Evolutionary conservation across 2,888 invertebrate species (phyloP).

Genomic region (Campoplex capitator): DNA sequence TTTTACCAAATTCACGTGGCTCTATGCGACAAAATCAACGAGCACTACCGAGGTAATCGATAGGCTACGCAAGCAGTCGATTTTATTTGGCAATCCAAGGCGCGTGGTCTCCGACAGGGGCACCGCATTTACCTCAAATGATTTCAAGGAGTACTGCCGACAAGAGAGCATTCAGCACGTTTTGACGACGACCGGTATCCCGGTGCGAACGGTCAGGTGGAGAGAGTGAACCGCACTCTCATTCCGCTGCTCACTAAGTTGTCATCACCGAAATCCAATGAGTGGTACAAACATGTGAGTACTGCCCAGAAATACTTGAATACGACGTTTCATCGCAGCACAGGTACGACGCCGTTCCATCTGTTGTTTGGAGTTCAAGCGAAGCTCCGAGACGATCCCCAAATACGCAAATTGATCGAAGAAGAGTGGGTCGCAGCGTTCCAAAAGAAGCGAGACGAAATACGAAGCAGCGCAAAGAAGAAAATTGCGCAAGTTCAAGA

Average conservation of each 20-base stretch:
- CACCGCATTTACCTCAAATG: conserved; percentile 79
- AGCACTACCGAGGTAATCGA: conserved; percentile 75
- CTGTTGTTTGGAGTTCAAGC: too few species aligned
- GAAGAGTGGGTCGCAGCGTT: neutral
- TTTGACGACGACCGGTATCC: conserved; percentile 73
- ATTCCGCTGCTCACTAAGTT: too few species aligned
- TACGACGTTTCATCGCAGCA: too few species aligned
- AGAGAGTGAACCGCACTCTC: too few species aligned
- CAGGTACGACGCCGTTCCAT: too few species aligned
- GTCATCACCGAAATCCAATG: too few species aligned
- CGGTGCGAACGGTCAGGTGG: neutral
- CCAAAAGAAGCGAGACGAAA: neutral
- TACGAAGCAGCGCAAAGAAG: too few species aligned
- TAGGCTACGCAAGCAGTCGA: conserved; percentile 76
- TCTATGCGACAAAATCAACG: conserved; percentile 75
- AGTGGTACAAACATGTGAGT: too few species aligned
- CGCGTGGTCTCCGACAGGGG: conserved; percentile 80
- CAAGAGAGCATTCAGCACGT: conserved; percentile 59
- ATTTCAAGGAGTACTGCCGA: conserved; percentile 77
- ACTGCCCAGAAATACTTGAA: too few species aligned
- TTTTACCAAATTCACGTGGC: conserved; percentile 71
- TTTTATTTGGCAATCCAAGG: conserved; percentile 80
- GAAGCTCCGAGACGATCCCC: too few species aligned
- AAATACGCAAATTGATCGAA: too few species aligned
- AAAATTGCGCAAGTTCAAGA: too few species aligned